A percentile compares a stretch with the other conserved stretches of the same genome.
Evolutionary conservation across 2,113 vertebrate species (phyloP).

Genomic region (Chroicocephalus ridibundus): DNA sequence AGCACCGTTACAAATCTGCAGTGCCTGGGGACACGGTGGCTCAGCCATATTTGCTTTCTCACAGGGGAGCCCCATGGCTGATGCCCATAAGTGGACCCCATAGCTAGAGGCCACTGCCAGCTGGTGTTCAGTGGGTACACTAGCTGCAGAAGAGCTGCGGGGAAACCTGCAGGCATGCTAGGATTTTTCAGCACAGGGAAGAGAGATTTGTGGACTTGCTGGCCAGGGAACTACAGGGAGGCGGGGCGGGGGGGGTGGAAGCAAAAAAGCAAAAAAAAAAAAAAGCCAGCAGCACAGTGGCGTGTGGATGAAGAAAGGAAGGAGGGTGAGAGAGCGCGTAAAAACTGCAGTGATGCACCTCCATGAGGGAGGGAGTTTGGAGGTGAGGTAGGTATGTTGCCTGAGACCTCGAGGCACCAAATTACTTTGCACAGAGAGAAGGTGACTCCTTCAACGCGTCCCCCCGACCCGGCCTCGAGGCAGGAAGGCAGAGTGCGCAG

Average conservation of each 20-base stretch:
- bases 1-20: not conserved
- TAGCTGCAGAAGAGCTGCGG: not conserved
- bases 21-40: not conserved
- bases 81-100: not conserved
- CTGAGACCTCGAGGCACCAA: not conserved
- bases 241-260: too few species aligned
- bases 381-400: not conserved
- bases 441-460: not conserved
- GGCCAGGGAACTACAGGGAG: not conserved
- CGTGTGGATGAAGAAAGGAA: not conserved
- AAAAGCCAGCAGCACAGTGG: not conserved
- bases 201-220: not conserved
- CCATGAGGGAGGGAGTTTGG: not conserved
- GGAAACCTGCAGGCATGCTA: not conserved
- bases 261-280: not conserved
- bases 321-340: accelerated
- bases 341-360: not conserved
- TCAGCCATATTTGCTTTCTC: not conserved
- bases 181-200: not conserved
- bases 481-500: not conserved
- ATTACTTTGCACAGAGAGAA: not conserved
- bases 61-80: accelerated
- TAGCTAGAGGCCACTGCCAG: not conserved
- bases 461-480: not conserved
- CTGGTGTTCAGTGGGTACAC: accelerated